Evolutionary conservation across 2,888 invertebrate genomes (phyloP).

Genomic region (Drosophila kambysellisi): DNA sequence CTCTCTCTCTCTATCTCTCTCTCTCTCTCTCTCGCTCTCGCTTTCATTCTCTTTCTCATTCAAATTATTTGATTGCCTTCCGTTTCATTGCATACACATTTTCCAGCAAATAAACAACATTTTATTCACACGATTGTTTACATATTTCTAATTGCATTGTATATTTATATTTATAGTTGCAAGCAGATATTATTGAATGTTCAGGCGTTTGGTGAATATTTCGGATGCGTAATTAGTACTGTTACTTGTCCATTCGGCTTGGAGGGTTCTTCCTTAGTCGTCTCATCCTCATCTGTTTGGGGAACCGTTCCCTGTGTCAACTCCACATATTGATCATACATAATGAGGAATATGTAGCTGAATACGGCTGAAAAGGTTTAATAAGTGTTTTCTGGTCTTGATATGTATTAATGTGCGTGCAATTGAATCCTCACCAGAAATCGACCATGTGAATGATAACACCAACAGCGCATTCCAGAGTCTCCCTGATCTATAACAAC

Average conservation of each 20-base stretch:
- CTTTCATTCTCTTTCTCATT: not conserved
- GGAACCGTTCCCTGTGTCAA: constrained; percentile 5
- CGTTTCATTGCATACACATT: not conserved
- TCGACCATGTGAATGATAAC: not conserved
- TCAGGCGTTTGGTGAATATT: not conserved
- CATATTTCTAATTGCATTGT: not conserved
- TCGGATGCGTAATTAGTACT: constrained; percentile 8
- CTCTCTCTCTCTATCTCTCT: too few species aligned
- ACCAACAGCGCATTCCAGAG: not conserved
- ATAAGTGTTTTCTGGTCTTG: not conserved
- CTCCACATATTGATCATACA: constrained; percentile 22
- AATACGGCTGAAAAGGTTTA: not conserved
- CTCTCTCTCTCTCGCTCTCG: too few species aligned
- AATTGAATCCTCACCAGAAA: constrained; percentile 4
- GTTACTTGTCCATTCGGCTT: constrained; percentile 2
- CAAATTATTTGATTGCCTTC: too few species aligned
- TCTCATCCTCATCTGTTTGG: not conserved
- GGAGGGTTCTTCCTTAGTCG: not conserved
- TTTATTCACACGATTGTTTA: constrained; percentile 4
- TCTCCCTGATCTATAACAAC: not conserved
- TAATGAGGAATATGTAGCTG: constrained; percentile 2
- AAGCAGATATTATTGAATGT: not conserved
- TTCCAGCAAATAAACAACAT: constrained; percentile 1
- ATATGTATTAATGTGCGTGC: not conserved
- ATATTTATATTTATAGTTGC: too few species aligned